Evolutionary conservation across 1,140 invertebrate genomes (phyloP), one percentile per base, ranked within the genome.

Genomic region (Neuroterus valhalla): DNA sequence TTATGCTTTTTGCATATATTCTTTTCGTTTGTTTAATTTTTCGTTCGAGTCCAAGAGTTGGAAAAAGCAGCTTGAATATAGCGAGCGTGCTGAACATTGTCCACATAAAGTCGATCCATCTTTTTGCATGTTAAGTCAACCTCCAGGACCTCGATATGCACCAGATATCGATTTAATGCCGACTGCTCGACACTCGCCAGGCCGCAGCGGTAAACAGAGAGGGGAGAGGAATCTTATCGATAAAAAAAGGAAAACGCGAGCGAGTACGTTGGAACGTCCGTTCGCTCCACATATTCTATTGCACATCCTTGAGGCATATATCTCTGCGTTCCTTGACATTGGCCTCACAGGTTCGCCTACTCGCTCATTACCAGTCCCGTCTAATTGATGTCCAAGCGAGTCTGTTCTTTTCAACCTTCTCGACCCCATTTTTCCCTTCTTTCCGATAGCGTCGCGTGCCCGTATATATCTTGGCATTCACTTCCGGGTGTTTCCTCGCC

Each of bases 161-260:
- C 82, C 71, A 86, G 83, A 86, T 86, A 83, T 81, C 52, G 74
- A 78, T 80, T 67, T 85, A 85, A 85, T 82, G 75, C 71, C 67
- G 11, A 62, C 23, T 52, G 44, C 6, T 74, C 70, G 46, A 71
- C 62, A 45, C 19, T 72, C n/a, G 42, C 31, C 11, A 15, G 38
- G 71, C n/a, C 66, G 19, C 11, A 52, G 50, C 45, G 19, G 23
- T 48, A 45, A 78, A 77, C 68, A 77, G 75, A 80, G 78, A 73
- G 52, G 73, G 69, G 74, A 74, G 66, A 66, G 46, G 19, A 74
- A 55, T 69, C n/a, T 50, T n/a, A n/a, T n/a, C n/a, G n/a, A 21
- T 52, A 44, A 66, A 68, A 10, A 48, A 69, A 72, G 66, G n/a
- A 72, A 73, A 75, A 75, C 71, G 71, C 71, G n/a, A n/a, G 69